phyloP scores from a whole-genome alignment of 2,797 vertebrate species.

The Pyrocephalus nanus region DNA sequence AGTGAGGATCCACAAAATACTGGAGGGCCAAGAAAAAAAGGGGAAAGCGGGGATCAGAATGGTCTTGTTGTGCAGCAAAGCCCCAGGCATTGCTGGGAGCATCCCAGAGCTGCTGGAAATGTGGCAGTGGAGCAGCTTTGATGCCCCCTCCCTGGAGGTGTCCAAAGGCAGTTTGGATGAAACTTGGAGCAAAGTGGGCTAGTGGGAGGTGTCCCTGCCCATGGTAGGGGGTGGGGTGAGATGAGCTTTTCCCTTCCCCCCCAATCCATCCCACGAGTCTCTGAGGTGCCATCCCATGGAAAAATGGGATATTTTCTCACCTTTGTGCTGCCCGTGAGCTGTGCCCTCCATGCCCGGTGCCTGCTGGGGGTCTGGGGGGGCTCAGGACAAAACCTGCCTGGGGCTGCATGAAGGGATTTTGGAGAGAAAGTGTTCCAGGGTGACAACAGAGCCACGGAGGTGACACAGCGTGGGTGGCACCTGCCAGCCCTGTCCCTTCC shows the following conservation, averaged over 20 bases:
- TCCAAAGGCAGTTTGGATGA: neutral
- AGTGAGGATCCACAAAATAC: neutral
- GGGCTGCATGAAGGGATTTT: neutral
- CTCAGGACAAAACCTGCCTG: neutral
- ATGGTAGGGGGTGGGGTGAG: neutral
- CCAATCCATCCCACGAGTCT: neutral
- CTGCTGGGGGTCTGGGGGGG: neutral
- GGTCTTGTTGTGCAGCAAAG: neutral
- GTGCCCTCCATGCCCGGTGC: accelerated
- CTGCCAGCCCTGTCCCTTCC: neutral
- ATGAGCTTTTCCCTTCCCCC: neutral
- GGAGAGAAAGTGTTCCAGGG: neutral
- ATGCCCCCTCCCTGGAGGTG: neutral
- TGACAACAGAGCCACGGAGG: accelerated
- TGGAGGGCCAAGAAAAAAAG: neutral
- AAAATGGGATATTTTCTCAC: neutral
- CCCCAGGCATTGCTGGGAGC: neutral
- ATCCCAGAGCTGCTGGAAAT: neutral
- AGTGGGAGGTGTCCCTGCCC: neutral
- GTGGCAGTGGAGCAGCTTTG: neutral
- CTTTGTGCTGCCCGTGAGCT: neutral
- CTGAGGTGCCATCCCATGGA: neutral
- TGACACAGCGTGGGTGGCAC: neutral
- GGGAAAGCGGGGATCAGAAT: neutral
- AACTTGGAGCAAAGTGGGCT: neutral